phyloP scores from a whole-genome alignment of 2,888 invertebrate species.

The Synanthedon formicaeformis region DNA sequence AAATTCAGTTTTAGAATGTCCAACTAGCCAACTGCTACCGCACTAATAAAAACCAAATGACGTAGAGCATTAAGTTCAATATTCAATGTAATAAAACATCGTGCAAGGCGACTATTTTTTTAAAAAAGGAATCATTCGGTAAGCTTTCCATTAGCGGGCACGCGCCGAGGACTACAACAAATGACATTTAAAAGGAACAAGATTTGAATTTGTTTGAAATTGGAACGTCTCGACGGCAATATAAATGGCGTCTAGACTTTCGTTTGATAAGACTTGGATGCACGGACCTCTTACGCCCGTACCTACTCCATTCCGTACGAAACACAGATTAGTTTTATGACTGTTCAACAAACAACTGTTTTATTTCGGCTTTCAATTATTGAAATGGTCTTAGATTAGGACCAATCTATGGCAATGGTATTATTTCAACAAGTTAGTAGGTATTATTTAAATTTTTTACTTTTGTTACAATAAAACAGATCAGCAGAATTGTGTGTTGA shows the following conservation, averaged over 20 bases:
- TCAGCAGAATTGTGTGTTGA: no score
- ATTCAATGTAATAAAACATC: background rate
- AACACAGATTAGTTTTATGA: background rate
- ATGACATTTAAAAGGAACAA: conserved; percentile 60
- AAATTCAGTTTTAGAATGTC: conserved; percentile 23
- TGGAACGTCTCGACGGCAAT: conserved; percentile 43
- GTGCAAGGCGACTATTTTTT: background rate
- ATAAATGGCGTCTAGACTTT: conserved; percentile 63
- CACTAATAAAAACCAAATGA: background rate
- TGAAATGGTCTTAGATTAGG: background rate
- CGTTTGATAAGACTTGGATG: conserved; percentile 26
- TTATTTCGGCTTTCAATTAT: background rate
- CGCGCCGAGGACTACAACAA: conserved; percentile 60
- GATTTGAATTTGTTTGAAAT: conserved; percentile 57
- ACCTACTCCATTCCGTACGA: background rate
- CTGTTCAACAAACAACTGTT: background rate
- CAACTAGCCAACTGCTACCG: background rate
- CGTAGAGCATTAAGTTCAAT: background rate
- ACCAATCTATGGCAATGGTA: no score
- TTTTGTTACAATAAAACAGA: background rate
- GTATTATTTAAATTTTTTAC: background rate
- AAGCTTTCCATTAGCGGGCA: conserved; percentile 55
- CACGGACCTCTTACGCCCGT: background rate
- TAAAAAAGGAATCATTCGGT: conserved; percentile 31
- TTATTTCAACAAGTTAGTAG: no score